phyloP scores from a whole-genome alignment of 1,140 invertebrate species.

The Trichomalopsis sarcophagae region DNA sequence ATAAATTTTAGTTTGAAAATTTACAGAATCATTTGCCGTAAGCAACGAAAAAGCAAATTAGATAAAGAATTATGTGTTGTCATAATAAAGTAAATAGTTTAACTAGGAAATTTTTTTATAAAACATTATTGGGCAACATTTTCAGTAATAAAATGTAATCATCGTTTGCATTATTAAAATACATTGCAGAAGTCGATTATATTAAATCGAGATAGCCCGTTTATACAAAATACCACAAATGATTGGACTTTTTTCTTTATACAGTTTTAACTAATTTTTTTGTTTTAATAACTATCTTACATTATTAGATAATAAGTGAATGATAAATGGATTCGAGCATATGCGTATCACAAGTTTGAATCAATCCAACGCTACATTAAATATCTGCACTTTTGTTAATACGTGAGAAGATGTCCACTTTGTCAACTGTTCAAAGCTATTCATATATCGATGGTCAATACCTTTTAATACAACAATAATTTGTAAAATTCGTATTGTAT shows the following conservation, averaged over 20 bases:
- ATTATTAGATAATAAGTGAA: constrained; percentile 55
- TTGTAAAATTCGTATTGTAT: background rate
- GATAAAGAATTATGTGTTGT: constrained; percentile 26
- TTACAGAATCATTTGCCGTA: background rate
- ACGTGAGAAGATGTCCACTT: background rate
- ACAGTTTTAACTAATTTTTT: constrained; percentile 39
- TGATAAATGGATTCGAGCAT: constrained; percentile 57
- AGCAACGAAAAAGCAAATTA: background rate
- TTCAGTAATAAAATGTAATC: constrained; percentile 46
- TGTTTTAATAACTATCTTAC: constrained; percentile 56
- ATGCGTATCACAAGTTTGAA: constrained; percentile 63
- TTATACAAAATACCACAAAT: constrained; percentile 61
- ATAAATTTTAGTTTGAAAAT: background rate
- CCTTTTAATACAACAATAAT: constrained; percentile 1
- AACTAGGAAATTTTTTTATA: constrained; percentile 20
- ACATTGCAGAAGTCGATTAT: constrained; percentile 12
- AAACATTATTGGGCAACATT: constrained; percentile 51
- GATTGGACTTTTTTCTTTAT: constrained; percentile 56
- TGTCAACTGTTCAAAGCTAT: background rate
- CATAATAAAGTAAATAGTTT: constrained; percentile 24
- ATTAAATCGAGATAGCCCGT: constrained; percentile 52
- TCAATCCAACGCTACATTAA: constrained; percentile 58
- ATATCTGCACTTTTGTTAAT: constrained; percentile 50
- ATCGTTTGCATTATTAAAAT: constrained; percentile 32
- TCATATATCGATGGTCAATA: background rate